These are phyloP conservation scores for Hydrolagus colliei DNA, from an alignment of 2,797 vertebrate species.

Conservation along the genomic window DNA sequence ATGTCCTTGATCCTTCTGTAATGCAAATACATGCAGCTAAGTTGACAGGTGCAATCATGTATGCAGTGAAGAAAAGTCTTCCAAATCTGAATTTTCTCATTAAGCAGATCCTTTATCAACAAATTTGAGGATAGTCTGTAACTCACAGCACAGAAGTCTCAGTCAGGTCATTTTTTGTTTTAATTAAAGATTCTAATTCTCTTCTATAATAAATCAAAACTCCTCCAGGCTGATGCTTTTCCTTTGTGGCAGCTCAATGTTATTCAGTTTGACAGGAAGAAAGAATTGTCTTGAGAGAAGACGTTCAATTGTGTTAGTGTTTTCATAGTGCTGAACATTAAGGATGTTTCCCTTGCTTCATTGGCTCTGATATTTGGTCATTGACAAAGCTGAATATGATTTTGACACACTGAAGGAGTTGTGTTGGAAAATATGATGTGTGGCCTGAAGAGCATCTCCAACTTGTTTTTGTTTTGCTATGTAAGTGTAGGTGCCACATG, in stretches of 20 bases:
- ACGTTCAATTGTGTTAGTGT: too few species aligned
- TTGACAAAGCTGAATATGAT: neutral
- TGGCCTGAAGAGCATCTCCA: too few species aligned
- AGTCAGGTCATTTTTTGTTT: neutral
- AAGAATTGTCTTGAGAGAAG: neutral
- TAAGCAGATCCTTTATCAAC: neutral
- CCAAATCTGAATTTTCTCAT: neutral
- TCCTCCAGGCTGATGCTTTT: neutral
- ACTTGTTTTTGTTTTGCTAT: too few species aligned
- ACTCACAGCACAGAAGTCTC: neutral
- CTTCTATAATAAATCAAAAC: neutral
- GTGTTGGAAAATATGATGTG: too few species aligned
- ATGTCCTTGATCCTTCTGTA: neutral
- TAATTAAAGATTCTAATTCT: neutral
- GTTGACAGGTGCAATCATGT: constrained; percentile 6
- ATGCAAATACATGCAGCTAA: constrained; percentile 14
- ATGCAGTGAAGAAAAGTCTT: neutral
- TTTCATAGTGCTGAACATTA: too few species aligned
- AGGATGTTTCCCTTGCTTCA: too few species aligned
- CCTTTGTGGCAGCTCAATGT: constrained; percentile 1
- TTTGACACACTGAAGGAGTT: neutral
- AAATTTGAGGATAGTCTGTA: neutral
- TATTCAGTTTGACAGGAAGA: neutral
- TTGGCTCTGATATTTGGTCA: neutral
- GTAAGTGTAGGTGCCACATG: too few species aligned